Percentiles rank a stretch among this genome's conserved stretches.
These are phyloP conservation scores for Danaus melanippus DNA, from an alignment of 1,140 invertebrate species.

Conservation along the genomic window DNA sequence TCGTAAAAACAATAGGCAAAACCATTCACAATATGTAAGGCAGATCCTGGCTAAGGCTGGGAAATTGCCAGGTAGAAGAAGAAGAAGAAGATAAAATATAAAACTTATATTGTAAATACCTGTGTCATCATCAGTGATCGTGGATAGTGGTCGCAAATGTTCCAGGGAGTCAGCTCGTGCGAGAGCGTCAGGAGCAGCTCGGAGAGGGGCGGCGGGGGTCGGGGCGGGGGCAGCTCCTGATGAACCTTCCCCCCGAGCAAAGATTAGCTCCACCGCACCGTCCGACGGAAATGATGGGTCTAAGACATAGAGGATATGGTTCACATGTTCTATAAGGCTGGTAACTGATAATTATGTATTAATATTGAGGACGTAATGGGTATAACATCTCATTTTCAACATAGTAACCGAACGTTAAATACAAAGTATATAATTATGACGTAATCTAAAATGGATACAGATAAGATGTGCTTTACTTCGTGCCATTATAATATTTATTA, in stretches of 20 bases:
- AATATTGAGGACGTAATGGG: neutral
- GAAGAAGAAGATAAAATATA: too few species aligned
- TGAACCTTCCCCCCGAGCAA: slow-evolving; percentile 76
- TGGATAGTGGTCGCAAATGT: slow-evolving; percentile 73
- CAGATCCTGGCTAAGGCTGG: too few species aligned
- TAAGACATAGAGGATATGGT: slow-evolving; percentile 11
- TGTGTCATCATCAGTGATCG: slow-evolving; percentile 53
- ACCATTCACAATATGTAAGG: too few species aligned
- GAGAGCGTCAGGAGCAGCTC: slow-evolving; percentile 79
- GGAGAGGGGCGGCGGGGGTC: slow-evolving; percentile 79
- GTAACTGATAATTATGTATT: neutral
- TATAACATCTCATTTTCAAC: neutral
- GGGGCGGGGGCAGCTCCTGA: slow-evolving; percentile 78
- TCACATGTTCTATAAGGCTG: too few species aligned
- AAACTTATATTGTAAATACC: slow-evolving; percentile 26
- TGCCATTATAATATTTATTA: too few species aligned
- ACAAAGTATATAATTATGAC: slow-evolving; percentile 2
- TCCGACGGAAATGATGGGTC: slow-evolving; percentile 79
- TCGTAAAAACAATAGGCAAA: too few species aligned
- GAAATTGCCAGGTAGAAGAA: too few species aligned
- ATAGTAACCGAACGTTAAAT: too few species aligned
- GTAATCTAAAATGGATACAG: too few species aligned
- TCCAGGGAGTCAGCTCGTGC: slow-evolving; percentile 89
- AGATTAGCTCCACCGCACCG: slow-evolving; percentile 88
- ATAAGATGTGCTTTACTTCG: too few species aligned